These are phyloP conservation scores for Pterobdella sp. DNA, from an alignment of 2,888 invertebrate species.

Conservation along the genomic window DNA sequence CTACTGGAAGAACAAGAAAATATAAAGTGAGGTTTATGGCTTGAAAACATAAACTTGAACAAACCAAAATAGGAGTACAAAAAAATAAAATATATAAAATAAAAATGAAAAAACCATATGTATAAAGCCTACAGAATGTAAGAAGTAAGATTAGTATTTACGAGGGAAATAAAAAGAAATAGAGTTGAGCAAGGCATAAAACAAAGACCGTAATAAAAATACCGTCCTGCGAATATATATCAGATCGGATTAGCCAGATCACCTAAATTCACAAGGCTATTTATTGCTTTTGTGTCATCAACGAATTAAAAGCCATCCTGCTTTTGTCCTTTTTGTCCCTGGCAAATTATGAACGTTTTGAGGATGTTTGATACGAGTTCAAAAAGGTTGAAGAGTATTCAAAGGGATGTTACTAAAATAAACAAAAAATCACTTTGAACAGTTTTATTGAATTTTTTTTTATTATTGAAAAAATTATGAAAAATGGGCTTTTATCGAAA, in stretches of 20 bases:
- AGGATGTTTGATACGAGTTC: neutral
- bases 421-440: neutral
- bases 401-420: neutral
- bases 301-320: no score
- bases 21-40: neutral
- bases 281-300: neutral
- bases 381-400: neutral
- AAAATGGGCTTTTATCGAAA: no score
- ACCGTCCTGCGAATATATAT: neutral
- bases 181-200: neutral
- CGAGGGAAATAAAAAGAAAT: neutral
- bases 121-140: neutral
- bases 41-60: neutral
- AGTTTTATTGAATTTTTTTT: no score
- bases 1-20: neutral
- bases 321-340: no score
- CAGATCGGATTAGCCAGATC: conserved; percentile 4
- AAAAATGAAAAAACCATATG: neutral
- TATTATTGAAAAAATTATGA: no score
- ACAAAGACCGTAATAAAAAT: conserved; percentile 5
- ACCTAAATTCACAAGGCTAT: neutral
- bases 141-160: neutral
- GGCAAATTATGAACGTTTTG: neutral
- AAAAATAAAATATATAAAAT: neutral
- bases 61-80: no score